Percentiles rank a stretch among this genome's conserved stretches.
These are phyloP conservation scores for Myiagra hebetior DNA, from an alignment of 2,113 vertebrate genomes.

Conservation along the genomic window DNA sequence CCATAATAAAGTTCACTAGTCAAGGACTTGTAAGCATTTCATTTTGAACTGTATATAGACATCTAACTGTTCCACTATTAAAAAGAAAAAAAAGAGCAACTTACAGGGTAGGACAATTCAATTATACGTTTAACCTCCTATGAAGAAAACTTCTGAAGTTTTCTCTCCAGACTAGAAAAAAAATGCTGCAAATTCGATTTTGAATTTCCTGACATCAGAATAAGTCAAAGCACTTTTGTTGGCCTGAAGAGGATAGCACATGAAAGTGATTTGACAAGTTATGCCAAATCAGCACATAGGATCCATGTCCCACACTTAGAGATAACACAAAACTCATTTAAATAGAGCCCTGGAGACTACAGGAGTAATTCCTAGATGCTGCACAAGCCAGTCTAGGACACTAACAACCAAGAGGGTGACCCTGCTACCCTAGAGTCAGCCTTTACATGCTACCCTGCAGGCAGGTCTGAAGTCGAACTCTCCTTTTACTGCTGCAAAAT, in stretches of 20 bases:
- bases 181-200: background rate
- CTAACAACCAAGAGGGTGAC: background rate
- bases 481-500: background rate
- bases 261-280: background rate
- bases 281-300: background rate
- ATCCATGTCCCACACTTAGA: background rate
- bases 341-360: background rate
- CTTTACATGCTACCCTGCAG: background rate
- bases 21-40: conserved; percentile 2
- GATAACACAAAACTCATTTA: background rate
- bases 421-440: background rate
- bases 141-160: background rate
- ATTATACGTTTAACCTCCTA: background rate
- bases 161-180: background rate
- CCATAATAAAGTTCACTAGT: conserved; percentile 33
- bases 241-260: background rate
- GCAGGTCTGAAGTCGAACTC: background rate
- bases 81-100: background rate
- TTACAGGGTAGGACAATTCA: background rate
- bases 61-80: background rate
- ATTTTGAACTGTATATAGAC: background rate
- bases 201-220: background rate
- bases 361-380: background rate
- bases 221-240: background rate
- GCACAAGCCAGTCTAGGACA: background rate